Evolutionary conservation across 2,113 vertebrate genomes (phyloP).

Genomic region (Petroica traversi): DNA sequence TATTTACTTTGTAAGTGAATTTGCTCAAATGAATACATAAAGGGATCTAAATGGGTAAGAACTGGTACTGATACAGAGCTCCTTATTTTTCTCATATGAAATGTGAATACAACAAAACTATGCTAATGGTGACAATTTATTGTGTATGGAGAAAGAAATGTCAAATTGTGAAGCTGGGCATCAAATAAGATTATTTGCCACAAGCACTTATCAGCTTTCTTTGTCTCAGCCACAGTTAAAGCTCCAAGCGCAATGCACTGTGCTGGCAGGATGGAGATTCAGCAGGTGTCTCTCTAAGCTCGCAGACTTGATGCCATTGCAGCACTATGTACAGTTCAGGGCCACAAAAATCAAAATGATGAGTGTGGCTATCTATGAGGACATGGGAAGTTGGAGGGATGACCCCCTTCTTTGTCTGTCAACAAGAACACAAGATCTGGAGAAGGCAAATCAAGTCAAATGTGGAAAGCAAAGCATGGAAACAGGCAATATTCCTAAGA

Average conservation of each 20-base stretch:
- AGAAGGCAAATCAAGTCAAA: background rate
- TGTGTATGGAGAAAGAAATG: background rate
- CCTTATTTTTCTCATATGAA: background rate
- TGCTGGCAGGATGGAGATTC: background rate
- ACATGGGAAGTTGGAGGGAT: background rate
- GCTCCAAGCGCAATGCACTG: background rate
- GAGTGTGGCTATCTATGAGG: background rate
- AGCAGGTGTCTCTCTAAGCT: constrained; percentile 51
- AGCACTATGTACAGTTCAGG: background rate
- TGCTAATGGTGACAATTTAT: background rate
- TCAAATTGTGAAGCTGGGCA: background rate
- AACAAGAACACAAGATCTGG: background rate
- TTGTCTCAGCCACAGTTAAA: background rate
- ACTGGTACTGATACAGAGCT: background rate
- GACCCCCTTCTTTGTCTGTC: background rate
- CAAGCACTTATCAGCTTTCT: background rate
- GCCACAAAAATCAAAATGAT: background rate
- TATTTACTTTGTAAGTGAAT: background rate
- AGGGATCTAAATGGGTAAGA: background rate
- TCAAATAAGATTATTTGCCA: background rate
- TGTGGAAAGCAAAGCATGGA: background rate
- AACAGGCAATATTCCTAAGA: background rate
- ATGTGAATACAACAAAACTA: background rate
- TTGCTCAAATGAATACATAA: background rate
- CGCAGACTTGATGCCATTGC: background rate